These are phyloP conservation scores for Gymnoscopelus braueri DNA, from an alignment of 2,797 vertebrate genomes.

Conservation along the genomic window DNA sequence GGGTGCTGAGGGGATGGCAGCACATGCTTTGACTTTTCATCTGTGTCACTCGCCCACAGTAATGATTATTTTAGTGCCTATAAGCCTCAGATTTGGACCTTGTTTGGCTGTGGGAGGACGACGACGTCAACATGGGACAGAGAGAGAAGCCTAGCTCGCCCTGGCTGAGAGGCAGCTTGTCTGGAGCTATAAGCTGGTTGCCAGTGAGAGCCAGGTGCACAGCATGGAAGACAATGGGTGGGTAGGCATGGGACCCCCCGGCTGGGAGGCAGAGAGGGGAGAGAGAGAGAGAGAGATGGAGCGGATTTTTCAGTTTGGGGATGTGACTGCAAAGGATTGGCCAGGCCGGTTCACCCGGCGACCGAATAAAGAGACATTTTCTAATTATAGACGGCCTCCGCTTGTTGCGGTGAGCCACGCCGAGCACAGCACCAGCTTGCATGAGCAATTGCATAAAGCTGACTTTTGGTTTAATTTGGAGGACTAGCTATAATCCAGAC, in stretches of 20 bases:
- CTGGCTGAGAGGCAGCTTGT: constrained; percentile 66
- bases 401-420: constrained; percentile 67
- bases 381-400: constrained; percentile 68
- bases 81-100: constrained; percentile 79
- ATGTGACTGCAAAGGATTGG: constrained; percentile 19
- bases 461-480: constrained; percentile 88
- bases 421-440: constrained; percentile 77
- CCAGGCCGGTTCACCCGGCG: constrained; percentile 30
- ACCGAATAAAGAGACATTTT: constrained; percentile 53
- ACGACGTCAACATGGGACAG: constrained; percentile 64
- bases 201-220: constrained; percentile 65
- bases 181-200: constrained; percentile 66
- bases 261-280: constrained; percentile 9
- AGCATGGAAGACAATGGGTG: constrained; percentile 53
- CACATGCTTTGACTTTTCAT: constrained; percentile 72
- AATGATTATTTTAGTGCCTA: constrained; percentile 80
- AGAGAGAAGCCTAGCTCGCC: constrained; percentile 52
- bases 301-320: constrained; percentile 16
- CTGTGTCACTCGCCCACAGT: constrained; percentile 65
- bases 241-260: constrained; percentile 41
- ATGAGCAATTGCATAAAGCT: constrained; percentile 82
- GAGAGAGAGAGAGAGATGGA: constrained; percentile 15
- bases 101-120: constrained; percentile 70
- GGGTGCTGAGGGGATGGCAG: constrained; percentile 35
- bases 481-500: constrained; percentile 85